These are phyloP conservation scores for Germaria angustata DNA, from an alignment of 2,888 invertebrate species.

Conservation along the genomic window DNA sequence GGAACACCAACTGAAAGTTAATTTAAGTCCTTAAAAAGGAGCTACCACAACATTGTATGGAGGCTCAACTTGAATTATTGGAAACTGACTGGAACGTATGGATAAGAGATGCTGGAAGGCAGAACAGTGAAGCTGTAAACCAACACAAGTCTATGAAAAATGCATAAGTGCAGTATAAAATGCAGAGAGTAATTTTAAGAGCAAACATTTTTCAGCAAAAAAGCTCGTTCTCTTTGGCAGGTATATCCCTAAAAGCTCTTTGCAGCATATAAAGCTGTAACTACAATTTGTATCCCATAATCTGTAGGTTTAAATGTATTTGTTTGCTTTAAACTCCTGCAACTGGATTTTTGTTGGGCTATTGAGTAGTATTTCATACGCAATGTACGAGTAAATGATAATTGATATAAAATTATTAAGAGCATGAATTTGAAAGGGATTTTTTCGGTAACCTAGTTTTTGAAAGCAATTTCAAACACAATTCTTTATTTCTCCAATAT, in stretches of 20 bases:
- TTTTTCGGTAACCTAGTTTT: conserved; percentile 53
- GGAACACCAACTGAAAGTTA: conserved; percentile 81
- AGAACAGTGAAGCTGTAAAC: conserved; percentile 51
- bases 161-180: conserved; percentile 52
- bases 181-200: neutral
- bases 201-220: neutral
- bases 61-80: conserved; percentile 61
- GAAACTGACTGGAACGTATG: conserved; percentile 71
- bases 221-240: neutral
- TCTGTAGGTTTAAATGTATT: neutral
- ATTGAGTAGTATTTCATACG: conserved; percentile 45
- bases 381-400: conserved; percentile 39
- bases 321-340: neutral
- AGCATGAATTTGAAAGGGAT: conserved; percentile 42
- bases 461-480: neutral
- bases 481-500: neutral
- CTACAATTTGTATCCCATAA: conserved; percentile 55
- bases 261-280: conserved; percentile 37
- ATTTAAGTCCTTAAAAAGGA: conserved; percentile 67
- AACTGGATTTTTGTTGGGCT: conserved; percentile 46
- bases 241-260: conserved; percentile 42
- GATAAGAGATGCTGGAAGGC: conserved; percentile 61
- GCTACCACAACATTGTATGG: conserved; percentile 50
- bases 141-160: conserved; percentile 7
- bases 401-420: conserved; percentile 60